These are phyloP conservation scores for Megaceryle alcyon DNA, from an alignment of 2,797 vertebrate species.

Conservation along the genomic window DNA sequence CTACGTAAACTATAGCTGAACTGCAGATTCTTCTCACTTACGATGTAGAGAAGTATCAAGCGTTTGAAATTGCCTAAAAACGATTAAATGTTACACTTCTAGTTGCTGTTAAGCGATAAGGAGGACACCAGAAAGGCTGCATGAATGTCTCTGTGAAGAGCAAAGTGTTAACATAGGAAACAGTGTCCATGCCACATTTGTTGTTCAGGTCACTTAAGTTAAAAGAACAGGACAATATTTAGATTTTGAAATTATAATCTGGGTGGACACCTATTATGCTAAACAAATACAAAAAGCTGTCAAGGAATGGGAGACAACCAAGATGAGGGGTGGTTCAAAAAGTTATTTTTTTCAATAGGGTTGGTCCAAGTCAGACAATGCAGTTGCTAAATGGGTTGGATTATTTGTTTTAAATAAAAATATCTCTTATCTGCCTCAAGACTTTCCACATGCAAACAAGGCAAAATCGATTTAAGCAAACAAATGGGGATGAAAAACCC, in stretches of 20 bases:
- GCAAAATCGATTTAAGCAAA: slow-evolving; percentile 34
- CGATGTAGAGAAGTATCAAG: neutral
- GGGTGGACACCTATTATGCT: neutral
- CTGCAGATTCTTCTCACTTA: neutral
- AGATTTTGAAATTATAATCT: neutral
- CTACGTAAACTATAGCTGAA: neutral
- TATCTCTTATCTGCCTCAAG: slow-evolving; percentile 27
- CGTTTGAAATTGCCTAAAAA: neutral
- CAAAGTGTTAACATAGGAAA: neutral
- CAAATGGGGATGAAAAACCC: neutral
- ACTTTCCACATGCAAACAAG: neutral
- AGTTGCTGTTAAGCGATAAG: neutral
- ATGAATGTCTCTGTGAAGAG: neutral
- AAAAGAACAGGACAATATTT: neutral
- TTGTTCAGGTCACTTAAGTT: neutral
- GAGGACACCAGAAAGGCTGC: neutral
- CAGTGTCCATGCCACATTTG: accelerated
- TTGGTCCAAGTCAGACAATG: neutral
- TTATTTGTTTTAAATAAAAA: slow-evolving; percentile 17
- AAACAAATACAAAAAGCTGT: neutral
- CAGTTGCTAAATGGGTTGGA: neutral
- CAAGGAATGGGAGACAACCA: neutral
- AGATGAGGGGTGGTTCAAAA: neutral
- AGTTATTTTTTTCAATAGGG: neutral
- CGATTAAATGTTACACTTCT: neutral